A percentile compares a stretch with the other conserved stretches of the same genome.
Conservation (phyloP, 2,888 invertebrate species). For the Piscicola geometra region DNA sequence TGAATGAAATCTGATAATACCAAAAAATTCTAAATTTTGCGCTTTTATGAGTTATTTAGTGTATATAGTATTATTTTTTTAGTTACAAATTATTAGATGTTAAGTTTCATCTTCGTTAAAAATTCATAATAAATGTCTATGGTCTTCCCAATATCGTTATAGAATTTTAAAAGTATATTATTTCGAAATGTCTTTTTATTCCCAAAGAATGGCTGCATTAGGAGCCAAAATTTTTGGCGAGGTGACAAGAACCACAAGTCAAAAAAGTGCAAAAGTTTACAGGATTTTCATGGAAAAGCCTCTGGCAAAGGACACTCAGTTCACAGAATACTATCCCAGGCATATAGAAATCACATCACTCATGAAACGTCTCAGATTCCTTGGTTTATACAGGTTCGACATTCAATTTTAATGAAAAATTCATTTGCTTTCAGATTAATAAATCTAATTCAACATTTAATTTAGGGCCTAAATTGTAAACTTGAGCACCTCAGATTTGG, state of each 20-base stretch:
- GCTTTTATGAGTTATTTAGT: no score
- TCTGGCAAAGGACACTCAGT: constrained; percentile 67
- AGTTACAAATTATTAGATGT: no score
- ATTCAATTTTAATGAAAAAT: neutral
- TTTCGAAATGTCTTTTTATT: constrained; percentile 64
- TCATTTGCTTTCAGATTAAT: neutral
- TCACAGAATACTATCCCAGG: constrained; percentile 79
- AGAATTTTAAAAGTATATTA: no score
- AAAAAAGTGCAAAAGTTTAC: constrained; percentile 62
- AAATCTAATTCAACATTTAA: no score
- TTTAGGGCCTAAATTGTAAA: no score
- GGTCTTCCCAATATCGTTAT: no score
- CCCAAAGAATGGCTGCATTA: constrained; percentile 75
- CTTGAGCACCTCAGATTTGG: no score
- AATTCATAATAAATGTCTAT: no score
- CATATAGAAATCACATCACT: constrained; percentile 64
- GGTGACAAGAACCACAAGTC: constrained; percentile 70
- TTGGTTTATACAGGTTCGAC: constrained; percentile 51
- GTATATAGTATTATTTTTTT: no score
- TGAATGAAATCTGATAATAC: no score
- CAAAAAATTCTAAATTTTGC: no score
- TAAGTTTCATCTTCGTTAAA: no score
- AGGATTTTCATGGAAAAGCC: constrained; percentile 73
- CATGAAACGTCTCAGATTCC: constrained; percentile 60
- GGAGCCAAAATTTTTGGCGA: constrained; percentile 85